Conservation (phyloP, 2,888 invertebrate genomes). For the Dryomyza anilis region DNA sequence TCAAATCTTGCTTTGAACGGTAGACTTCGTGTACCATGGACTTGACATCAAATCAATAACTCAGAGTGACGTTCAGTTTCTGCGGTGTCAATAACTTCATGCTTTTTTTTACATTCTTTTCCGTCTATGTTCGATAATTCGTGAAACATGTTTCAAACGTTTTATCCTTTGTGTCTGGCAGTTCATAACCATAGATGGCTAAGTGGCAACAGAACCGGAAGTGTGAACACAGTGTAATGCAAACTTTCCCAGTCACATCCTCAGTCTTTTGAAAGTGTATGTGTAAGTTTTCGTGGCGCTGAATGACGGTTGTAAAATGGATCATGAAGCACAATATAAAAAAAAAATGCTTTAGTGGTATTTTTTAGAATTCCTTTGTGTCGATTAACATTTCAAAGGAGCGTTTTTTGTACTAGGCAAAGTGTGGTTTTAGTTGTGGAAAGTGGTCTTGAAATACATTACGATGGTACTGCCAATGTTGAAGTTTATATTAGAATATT, state of each 20-base stretch:
- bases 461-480: too few relatives aligned
- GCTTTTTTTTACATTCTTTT: neutral
- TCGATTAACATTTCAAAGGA: slow-evolving; percentile 24
- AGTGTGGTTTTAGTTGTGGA: too few relatives aligned
- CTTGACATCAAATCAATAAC: slow-evolving; percentile 2
- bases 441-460: too few relatives aligned
- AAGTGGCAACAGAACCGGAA: neutral
- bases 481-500: too few relatives aligned
- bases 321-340: neutral
- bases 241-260: neutral
- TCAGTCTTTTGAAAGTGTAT: neutral
- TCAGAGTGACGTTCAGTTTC: neutral
- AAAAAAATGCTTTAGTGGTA: slow-evolving; percentile 15
- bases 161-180: slow-evolving; percentile 2
- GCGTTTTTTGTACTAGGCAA: too few relatives aligned
- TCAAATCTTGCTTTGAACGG: too few relatives aligned
- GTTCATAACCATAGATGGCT: neutral
- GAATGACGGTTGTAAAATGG: neutral
- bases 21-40: too few relatives aligned
- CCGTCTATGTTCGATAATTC: neutral
- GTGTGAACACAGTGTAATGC: neutral
- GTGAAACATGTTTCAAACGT: neutral
- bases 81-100: slow-evolving; percentile 3
- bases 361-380: slow-evolving; percentile 21
- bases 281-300: neutral